Evolutionary conservation across 2,888 invertebrate species (phyloP), one percentile per base, ranked within the genome.

Genomic region (Calameuta idolon): DNA sequence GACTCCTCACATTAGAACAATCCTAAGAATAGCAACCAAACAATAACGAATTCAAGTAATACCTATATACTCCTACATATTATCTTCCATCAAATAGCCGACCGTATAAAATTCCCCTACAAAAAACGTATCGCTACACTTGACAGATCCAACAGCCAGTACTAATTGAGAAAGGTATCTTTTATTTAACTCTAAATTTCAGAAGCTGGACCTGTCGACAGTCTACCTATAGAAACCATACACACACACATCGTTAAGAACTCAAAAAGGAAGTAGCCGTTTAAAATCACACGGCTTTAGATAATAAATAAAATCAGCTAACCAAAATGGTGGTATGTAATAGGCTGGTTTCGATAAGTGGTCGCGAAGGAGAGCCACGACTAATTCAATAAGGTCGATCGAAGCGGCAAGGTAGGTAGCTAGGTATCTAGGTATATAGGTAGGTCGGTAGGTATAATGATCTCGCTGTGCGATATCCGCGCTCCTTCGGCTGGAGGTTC

Each of bases 371-470:
- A 77, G 80, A 77, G 76, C 80, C 81, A 80, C 79, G 81, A 80
- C 82, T 87, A 87, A 87, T 86, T 88, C 82, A 86, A 87, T 87
- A 87, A 86, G 82, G 76, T 79, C 82, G 82, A 86, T 86, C 84
- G 83, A 83, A 85, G 74, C 75, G 3, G 12, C 37, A 23, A 30
- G 34, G 23, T 71, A 31, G 30, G 12, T 71, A 71, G 71, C 9
- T 9, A 23, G 71, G 11, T 71, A 69, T 12, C 12, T 69, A 71
- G 15, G 30, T 30, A 34, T 31, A 30, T 33, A 15, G 12, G 4
- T 71, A 80, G 84, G 74, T 37, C 77, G 69, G 40, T 71, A 35
- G 40, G 78, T 75, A 75, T 75, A 75, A 75, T 75, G 69, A 69
- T 30, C 75, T 35, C 68, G 12, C 15, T n/a, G 34, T 30, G 75